phyloP scores from a whole-genome alignment of 2,113 vertebrate species.

The Psilopsiagon aurifrons region DNA sequence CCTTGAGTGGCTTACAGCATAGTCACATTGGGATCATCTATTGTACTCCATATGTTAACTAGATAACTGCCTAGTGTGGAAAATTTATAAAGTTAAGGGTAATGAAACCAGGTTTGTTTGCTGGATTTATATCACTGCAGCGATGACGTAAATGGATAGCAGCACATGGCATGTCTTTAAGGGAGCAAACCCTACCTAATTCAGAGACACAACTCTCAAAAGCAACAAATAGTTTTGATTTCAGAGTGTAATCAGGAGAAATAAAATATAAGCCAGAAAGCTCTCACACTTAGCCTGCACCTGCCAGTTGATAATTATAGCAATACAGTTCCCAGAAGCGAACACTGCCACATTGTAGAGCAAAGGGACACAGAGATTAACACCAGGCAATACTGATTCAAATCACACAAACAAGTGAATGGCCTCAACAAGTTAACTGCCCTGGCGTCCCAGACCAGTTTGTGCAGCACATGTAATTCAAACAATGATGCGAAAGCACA shows the following conservation, averaged over 20 bases:
- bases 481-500: not conserved
- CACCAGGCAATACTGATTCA: not conserved
- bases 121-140: constrained; percentile 15
- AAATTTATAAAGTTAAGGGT: constrained; percentile 33
- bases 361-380: not conserved
- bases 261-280: constrained; percentile 33
- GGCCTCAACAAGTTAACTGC: not conserved
- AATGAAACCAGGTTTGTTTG: constrained; percentile 15
- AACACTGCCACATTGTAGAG: not conserved
- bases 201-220: not conserved
- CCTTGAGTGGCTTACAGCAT: not conserved
- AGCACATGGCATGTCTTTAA: not conserved
- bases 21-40: constrained; percentile 16
- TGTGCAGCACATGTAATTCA: not conserved
- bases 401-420: not conserved
- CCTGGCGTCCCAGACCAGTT: not conserved
- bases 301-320: not conserved
- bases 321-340: not conserved
- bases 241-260: constrained; percentile 32
- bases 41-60: constrained; percentile 40
- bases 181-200: not conserved
- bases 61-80: constrained; percentile 22
- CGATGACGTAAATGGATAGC: constrained; percentile 15
- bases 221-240: constrained; percentile 28
- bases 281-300: not conserved